Percentiles rank a stretch among this genome's conserved stretches.
Conservation (phyloP, 2,888 invertebrate genomes). For the Timandra comae region DNA sequence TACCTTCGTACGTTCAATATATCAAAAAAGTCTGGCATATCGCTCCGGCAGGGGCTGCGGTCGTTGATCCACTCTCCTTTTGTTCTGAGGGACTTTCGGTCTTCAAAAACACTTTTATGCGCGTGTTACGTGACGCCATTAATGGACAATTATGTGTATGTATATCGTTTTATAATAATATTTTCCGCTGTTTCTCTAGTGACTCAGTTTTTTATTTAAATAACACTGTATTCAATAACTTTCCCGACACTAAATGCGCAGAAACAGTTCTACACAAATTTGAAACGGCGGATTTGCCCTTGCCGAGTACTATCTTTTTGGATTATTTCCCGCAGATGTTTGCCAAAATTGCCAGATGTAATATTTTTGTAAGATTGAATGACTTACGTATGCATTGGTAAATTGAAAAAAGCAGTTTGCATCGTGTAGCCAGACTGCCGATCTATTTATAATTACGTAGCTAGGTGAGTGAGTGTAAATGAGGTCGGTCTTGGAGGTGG, state of each 20-base stretch:
- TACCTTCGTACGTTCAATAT: conserved; percentile 9
- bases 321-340: too few species aligned
- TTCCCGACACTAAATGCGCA: too few species aligned
- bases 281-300: too few species aligned
- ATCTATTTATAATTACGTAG: neutral
- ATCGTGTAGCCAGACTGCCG: neutral
- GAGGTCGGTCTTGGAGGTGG: conserved; percentile 37
- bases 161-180: too few species aligned
- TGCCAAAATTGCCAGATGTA: conserved; percentile 1
- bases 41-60: conserved; percentile 62
- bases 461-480: neutral
- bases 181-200: too few species aligned
- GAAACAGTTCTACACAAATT: too few species aligned
- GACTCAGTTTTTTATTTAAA: too few species aligned
- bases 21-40: conserved; percentile 41
- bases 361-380: neutral
- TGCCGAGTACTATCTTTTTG: too few species aligned
- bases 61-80: conserved; percentile 58
- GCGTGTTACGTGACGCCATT: conserved; percentile 22
- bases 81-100: conserved; percentile 49
- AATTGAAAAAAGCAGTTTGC: conserved; percentile 1
- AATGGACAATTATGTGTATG: too few species aligned
- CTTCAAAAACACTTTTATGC: conserved; percentile 38
- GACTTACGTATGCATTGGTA: conserved; percentile 6
- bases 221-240: too few species aligned